phyloP scores from a whole-genome alignment of 2,888 invertebrate genomes.

The Patella pellucida region DNA sequence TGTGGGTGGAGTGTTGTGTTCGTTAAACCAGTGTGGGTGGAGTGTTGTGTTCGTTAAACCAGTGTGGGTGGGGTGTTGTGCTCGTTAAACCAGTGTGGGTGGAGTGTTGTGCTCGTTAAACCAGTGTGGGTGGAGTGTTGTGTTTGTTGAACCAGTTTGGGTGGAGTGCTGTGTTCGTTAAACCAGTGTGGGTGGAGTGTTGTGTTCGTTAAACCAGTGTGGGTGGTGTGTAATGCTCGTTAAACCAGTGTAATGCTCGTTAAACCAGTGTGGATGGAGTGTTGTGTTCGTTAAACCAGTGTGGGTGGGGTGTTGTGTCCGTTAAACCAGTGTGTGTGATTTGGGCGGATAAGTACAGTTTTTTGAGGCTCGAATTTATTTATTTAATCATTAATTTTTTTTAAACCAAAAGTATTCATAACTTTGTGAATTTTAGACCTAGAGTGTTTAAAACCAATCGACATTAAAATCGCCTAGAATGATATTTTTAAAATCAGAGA shows the following conservation, averaged over 20 bases:
- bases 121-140: no score
- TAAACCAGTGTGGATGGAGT: neutral
- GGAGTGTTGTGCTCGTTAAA: neutral
- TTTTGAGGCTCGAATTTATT: neutral
- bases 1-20: neutral
- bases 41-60: neutral
- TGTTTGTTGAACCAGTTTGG: no score
- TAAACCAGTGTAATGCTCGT: neutral
- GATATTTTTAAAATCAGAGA: neutral
- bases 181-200: neutral
- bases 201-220: no score
- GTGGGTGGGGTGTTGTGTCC: neutral
- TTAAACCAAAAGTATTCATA: neutral
- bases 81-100: no score
- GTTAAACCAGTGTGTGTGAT: no score
- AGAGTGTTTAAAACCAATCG: neutral
- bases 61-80: no score
- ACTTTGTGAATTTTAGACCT: neutral
- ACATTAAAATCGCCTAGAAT: neutral
- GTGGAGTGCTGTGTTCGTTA: neutral
- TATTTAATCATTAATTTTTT: neutral
- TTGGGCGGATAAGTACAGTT: neutral
- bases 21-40: neutral
- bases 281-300: no score
- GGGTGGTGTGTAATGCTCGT: no score